Conservation (phyloP, 2,888 invertebrate genomes). For the Carterocephalus palaemon region DNA sequence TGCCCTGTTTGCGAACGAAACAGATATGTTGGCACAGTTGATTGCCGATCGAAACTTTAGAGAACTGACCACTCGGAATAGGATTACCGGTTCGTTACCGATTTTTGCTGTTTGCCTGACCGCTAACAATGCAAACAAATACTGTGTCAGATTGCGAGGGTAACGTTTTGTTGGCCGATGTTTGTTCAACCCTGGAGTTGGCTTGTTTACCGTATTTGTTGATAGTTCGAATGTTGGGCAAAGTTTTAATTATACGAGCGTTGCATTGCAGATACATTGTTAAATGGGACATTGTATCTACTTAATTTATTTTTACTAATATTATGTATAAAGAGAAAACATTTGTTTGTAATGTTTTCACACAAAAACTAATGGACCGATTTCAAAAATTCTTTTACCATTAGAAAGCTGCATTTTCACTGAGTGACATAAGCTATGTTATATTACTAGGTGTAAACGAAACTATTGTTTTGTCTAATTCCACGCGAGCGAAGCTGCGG, state of each 20-base stretch:
- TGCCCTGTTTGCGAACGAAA: slow-evolving; percentile 64
- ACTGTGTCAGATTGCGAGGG: slow-evolving; percentile 41
- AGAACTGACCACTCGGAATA: slow-evolving; percentile 70
- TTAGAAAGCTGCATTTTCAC: no score
- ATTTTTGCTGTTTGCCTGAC: slow-evolving; percentile 66
- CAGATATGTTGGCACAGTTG: slow-evolving; percentile 69
- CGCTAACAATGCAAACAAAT: slow-evolving; percentile 63
- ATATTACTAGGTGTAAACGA: no score
- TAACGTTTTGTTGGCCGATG: slow-evolving; percentile 35
- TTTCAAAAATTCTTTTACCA: no score
- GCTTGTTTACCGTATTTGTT: slow-evolving; percentile 34
- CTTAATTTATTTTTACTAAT: no score
- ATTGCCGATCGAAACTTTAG: slow-evolving; percentile 71
- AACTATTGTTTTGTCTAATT: no score
- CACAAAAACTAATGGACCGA: no score
- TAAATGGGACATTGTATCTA: no score
- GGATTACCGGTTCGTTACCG: slow-evolving; percentile 70
- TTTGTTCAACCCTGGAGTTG: slow-evolving; percentile 47
- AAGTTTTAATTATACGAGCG: slow-evolving; percentile 34
- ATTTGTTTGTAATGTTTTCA: no score
- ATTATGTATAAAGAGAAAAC: no score
- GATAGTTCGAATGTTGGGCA: slow-evolving; percentile 25
- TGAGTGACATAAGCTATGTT: no score
- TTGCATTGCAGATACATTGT: slow-evolving; percentile 7
- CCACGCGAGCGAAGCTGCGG: no score